Evolutionary conservation across 2,797 vertebrate species (phyloP).

Genomic region (Crocodylus rhombifer): DNA sequence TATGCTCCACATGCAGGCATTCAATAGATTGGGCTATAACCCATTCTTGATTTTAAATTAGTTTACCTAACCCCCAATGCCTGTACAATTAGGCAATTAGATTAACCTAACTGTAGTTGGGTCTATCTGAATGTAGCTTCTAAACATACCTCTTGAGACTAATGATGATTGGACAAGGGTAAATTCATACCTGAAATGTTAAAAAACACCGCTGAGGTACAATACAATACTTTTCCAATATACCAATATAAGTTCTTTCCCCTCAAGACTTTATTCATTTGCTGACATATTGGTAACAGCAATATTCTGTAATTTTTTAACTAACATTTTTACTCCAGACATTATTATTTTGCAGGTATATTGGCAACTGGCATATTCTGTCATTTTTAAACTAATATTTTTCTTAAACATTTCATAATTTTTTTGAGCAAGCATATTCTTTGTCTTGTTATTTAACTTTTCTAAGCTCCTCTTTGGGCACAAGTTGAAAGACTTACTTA

Average conservation of each 20-base stretch:
- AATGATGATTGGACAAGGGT: not conserved
- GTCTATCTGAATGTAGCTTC: too few species aligned
- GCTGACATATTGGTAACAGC: not conserved
- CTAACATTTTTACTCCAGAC: not conserved
- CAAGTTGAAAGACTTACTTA: not conserved
- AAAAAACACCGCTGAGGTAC: not conserved
- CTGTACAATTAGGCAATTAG: too few species aligned
- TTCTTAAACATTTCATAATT: not conserved
- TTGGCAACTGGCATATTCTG: not conserved
- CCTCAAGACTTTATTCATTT: not conserved
- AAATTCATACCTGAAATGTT: conserved; percentile 6
- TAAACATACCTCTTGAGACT: too few species aligned
- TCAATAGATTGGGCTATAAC: too few species aligned
- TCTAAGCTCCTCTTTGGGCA: not conserved
- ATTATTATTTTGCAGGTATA: not conserved
- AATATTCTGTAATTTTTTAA: not conserved
- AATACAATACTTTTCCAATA: not conserved
- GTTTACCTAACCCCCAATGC: too few species aligned
- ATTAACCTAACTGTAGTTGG: too few species aligned
- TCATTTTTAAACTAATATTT: conserved; percentile 1
- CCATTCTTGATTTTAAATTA: too few species aligned
- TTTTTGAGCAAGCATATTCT: not conserved
- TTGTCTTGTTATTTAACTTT: not conserved
- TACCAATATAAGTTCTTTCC: not conserved
- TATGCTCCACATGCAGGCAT: too few species aligned